phyloP scores from a whole-genome alignment of 2,888 invertebrate genomes.

The Nomada hirtipes region DNA sequence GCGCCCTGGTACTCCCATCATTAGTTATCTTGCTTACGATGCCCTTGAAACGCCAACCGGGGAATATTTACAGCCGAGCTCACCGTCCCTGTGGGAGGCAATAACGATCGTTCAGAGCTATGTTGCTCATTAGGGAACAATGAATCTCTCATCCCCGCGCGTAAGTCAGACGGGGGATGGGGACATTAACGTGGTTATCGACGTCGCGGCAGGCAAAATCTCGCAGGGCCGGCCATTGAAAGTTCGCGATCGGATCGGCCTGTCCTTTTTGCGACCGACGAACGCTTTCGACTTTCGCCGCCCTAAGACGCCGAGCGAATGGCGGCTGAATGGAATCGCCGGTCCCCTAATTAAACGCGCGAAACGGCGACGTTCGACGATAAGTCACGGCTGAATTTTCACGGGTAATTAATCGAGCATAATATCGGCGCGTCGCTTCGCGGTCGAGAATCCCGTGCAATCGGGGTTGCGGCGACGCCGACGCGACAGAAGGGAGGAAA shows the following conservation, averaged over 20 bases:
- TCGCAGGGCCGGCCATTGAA: constrained; percentile 22
- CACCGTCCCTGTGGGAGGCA: constrained; percentile 5
- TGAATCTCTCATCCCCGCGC: constrained; percentile 35
- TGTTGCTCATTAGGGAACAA: constrained; percentile 54
- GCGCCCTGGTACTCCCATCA: too few relatives aligned
- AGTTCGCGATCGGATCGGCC: constrained; percentile 35
- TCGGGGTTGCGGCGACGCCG: constrained; percentile 39
- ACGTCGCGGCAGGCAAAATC: constrained; percentile 19
- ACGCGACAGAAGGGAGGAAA: constrained; percentile 35
- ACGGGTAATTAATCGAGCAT: constrained; percentile 63
- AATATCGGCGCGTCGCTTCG: constrained; percentile 52
- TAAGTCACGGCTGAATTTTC: constrained; percentile 49
- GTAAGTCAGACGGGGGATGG: constrained; percentile 15
- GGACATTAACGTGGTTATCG: constrained; percentile 54
- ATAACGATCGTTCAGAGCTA: constrained; percentile 38
- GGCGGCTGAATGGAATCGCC: background rate
- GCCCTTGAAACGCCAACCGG: constrained; percentile 8
- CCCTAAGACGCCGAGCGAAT: background rate
- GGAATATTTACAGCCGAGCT: constrained; percentile 15
- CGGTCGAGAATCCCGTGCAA: constrained; percentile 13
- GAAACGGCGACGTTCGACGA: constrained; percentile 37
- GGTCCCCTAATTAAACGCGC: constrained; percentile 52
- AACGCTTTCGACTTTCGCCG: constrained; percentile 18
- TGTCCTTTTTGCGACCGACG: constrained; percentile 25
- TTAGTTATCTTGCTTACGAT: too few relatives aligned